Evolutionary conservation across 1,140 invertebrate genomes (phyloP).

Genomic region (Drosophila subpulchrella): DNA sequence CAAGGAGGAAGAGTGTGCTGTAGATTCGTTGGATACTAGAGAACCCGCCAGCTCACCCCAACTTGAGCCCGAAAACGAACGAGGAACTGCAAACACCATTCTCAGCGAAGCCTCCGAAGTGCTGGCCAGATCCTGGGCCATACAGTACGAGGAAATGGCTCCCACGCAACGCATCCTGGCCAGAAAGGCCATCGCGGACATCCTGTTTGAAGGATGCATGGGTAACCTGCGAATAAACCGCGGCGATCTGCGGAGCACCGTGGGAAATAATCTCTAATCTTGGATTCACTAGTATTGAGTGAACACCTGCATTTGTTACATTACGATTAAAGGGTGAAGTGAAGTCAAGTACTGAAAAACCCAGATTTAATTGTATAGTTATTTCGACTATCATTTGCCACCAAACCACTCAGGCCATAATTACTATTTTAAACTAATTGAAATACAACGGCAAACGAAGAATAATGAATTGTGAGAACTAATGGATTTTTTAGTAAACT

Average conservation of each 20-base stretch:
- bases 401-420: constrained; percentile 1
- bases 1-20: constrained; percentile 21
- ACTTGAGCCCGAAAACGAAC: not conserved
- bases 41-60: constrained; percentile 19
- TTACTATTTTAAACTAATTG: not conserved
- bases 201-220: constrained; percentile 79
- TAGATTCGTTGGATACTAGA: not conserved
- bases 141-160: constrained; percentile 76
- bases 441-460: too few species aligned
- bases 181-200: constrained; percentile 75
- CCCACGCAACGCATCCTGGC: constrained; percentile 73
- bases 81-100: not conserved
- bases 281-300: not conserved
- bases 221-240: constrained; percentile 74
- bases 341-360: not conserved
- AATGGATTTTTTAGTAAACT: not conserved
- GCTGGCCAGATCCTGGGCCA: constrained; percentile 76
- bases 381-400: not conserved
- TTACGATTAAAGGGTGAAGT: not conserved
- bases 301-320: not conserved
- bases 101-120: constrained; percentile 67
- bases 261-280: constrained; percentile 39
- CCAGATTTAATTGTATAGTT: not conserved
- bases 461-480: too few species aligned
- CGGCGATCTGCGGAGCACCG: constrained; percentile 31